These are phyloP conservation scores for Anarhynchus alexandrinus DNA, from an alignment of 2,113 vertebrate species.

Conservation along the genomic window DNA sequence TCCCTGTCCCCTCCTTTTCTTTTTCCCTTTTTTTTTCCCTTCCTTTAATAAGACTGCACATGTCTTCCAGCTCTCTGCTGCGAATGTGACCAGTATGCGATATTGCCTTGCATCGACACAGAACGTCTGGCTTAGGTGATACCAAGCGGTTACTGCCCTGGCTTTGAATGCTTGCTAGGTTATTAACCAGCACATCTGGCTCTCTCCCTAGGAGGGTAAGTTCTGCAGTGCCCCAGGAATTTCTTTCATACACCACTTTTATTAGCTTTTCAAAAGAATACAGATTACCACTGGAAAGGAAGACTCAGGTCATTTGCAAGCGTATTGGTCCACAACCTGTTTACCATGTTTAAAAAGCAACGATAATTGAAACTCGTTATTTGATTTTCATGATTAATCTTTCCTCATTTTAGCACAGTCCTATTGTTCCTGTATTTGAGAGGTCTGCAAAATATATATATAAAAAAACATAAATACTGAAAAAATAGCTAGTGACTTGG, in stretches of 20 bases:
- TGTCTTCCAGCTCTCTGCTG: conserved; percentile 51
- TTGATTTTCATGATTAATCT: neutral
- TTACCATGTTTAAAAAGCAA: conserved; percentile 8
- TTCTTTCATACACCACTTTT: conserved; percentile 67
- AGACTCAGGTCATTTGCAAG: conserved; percentile 46
- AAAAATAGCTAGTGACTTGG: neutral
- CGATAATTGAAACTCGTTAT: neutral
- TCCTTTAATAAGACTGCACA: conserved; percentile 55
- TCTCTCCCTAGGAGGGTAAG: conserved; percentile 65
- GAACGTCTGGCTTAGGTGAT: conserved; percentile 67
- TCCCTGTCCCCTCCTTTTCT: conserved; percentile 45
- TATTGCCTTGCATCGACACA: conserved; percentile 52
- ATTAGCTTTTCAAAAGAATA: conserved; percentile 69
- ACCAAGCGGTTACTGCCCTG: conserved; percentile 67
- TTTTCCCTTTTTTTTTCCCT: neutral
- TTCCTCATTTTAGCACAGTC: neutral
- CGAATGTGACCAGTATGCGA: conserved; percentile 68
- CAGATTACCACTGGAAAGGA: conserved; percentile 58
- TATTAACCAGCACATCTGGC: conserved; percentile 64
- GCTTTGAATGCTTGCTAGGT: conserved; percentile 54
- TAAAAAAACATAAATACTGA: too few species aligned
- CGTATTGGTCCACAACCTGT: conserved; percentile 40
- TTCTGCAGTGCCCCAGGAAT: conserved; percentile 65
- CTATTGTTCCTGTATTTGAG: neutral
- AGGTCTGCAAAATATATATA: too few species aligned